Conservation (phyloP, 1,140 invertebrate genomes). For the Drosophila yakuba region DNA sequence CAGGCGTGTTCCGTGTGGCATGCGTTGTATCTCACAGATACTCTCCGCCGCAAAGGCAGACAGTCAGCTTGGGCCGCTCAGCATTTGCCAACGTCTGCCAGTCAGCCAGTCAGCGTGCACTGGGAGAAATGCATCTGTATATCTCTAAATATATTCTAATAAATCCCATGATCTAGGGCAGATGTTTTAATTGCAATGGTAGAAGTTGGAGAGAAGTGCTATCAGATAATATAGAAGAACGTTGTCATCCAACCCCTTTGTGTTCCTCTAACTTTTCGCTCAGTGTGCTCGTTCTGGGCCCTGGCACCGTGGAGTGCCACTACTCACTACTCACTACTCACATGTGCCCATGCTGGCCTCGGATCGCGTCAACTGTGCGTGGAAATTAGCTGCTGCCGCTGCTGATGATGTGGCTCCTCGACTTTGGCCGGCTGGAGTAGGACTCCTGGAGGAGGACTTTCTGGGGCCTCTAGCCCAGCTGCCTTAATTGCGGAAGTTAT, state of each 20-base stretch:
- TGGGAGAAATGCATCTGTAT: not conserved
- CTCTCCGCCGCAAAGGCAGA: constrained; percentile 35
- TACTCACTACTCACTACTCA: constrained; percentile 5
- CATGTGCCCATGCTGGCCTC: constrained; percentile 36
- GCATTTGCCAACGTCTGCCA: constrained; percentile 32
- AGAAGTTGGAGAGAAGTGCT: too few species aligned
- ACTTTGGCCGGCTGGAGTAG: constrained; percentile 5
- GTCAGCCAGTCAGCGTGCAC: constrained; percentile 11
- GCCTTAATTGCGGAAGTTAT: constrained; percentile 82
- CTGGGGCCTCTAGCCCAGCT: constrained; percentile 32
- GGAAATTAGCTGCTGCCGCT: constrained; percentile 71
- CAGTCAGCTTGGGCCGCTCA: constrained; percentile 22
- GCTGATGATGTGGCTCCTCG: constrained; percentile 29
- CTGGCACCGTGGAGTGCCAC: constrained; percentile 46
- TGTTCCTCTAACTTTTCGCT: not conserved
- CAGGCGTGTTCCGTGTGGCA: constrained; percentile 75
- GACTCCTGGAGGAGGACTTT: constrained; percentile 38
- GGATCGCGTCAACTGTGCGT: constrained; percentile 73
- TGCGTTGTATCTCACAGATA: constrained; percentile 70
- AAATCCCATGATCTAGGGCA: too few species aligned
- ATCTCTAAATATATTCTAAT: too few species aligned
- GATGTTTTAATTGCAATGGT: too few species aligned
- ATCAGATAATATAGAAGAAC: too few species aligned
- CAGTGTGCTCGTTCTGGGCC: constrained; percentile 43
- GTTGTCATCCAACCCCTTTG: too few species aligned